A percentile compares a stretch with the other conserved stretches of the same genome.
Evolutionary conservation across 1,140 invertebrate species (phyloP).

Genomic region (Drosophila insularis): DNA sequence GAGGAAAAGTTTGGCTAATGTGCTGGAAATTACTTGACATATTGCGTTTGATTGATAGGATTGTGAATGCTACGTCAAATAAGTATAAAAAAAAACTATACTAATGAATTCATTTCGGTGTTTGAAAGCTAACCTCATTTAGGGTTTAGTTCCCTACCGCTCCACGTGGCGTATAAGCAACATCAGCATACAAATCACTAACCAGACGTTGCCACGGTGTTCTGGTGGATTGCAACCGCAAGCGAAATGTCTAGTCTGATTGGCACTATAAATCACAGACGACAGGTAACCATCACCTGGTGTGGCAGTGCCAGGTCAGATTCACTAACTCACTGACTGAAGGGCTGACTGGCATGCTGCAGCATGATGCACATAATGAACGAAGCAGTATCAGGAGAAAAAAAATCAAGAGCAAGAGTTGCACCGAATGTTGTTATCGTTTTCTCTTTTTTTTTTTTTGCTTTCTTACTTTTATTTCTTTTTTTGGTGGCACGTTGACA

Average conservation of each 20-base stretch:
- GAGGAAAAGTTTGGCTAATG: slow-evolving; percentile 27
- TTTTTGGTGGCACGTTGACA: slow-evolving; percentile 19
- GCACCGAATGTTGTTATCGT: slow-evolving; percentile 28
- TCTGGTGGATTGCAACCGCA: slow-evolving; percentile 43
- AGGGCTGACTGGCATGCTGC: slow-evolving; percentile 24
- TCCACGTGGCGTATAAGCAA: not conserved
- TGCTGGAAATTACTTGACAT: slow-evolving; percentile 45
- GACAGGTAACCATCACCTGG: slow-evolving; percentile 34
- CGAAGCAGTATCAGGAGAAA: slow-evolving; percentile 19
- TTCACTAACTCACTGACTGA: not conserved
- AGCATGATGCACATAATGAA: slow-evolving; percentile 61
- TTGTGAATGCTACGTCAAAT: not conserved
- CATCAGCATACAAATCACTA: slow-evolving; percentile 58
- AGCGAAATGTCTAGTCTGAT: slow-evolving; percentile 73
- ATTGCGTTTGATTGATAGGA: slow-evolving; percentile 31
- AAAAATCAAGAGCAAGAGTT: slow-evolving; percentile 23
- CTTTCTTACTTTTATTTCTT: slow-evolving; percentile 21
- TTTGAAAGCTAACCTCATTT: not conserved
- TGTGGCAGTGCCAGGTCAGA: not conserved
- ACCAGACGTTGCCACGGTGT: slow-evolving; percentile 18
- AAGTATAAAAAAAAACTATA: not conserved
- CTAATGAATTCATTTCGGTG: not conserved
- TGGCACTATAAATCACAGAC: slow-evolving; percentile 73
- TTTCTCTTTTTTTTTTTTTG: slow-evolving; percentile 8
- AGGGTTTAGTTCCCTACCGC: not conserved